Evolutionary conservation across 1,140 invertebrate species (phyloP).

Genomic region (Phymastichus coffea): DNA sequence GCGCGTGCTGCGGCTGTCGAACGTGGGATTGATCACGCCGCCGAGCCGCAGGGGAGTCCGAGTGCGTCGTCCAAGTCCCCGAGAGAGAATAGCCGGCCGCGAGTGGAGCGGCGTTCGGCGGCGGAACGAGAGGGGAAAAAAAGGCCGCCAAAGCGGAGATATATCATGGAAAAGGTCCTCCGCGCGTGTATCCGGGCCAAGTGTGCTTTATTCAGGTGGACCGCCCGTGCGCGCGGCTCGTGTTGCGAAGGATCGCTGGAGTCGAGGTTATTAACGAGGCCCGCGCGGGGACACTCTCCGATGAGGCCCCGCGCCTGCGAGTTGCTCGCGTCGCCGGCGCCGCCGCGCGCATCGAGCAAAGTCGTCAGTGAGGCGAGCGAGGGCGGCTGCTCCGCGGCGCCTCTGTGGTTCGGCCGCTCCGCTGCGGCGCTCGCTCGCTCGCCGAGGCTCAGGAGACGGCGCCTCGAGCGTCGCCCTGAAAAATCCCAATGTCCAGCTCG

Average conservation of each 20-base stretch:
- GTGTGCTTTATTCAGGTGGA: constrained; percentile 15
- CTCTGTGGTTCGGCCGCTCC: constrained; percentile 13
- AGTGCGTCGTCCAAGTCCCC: constrained; percentile 2
- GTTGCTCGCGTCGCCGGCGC: no score
- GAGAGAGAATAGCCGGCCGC: not conserved
- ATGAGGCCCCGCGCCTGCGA: no score
- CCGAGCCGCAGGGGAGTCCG: not conserved
- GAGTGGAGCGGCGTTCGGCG: not conserved
- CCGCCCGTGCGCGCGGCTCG: constrained; percentile 11
- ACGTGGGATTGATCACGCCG: not conserved
- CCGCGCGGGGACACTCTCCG: constrained; percentile 13
- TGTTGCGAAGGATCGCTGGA: constrained; percentile 21
- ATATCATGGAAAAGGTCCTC: no score
- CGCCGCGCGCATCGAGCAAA: no score
- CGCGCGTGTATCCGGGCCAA: not conserved
- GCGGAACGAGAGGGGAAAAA: not conserved
- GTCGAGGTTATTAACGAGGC: constrained; percentile 20
- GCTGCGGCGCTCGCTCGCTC: not conserved
- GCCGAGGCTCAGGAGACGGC: constrained; percentile 15
- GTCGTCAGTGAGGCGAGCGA: constrained; percentile 5
- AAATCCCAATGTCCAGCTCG: constrained; percentile 22
- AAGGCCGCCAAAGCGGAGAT: no score
- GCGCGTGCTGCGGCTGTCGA: not conserved
- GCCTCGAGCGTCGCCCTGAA: constrained; percentile 25
- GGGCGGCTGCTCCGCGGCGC: constrained; percentile 2